A percentile compares a stretch with the other conserved stretches of the same genome.
Evolutionary conservation across 2,797 vertebrate genomes (phyloP).

Genomic region (Falco rusticolus): DNA sequence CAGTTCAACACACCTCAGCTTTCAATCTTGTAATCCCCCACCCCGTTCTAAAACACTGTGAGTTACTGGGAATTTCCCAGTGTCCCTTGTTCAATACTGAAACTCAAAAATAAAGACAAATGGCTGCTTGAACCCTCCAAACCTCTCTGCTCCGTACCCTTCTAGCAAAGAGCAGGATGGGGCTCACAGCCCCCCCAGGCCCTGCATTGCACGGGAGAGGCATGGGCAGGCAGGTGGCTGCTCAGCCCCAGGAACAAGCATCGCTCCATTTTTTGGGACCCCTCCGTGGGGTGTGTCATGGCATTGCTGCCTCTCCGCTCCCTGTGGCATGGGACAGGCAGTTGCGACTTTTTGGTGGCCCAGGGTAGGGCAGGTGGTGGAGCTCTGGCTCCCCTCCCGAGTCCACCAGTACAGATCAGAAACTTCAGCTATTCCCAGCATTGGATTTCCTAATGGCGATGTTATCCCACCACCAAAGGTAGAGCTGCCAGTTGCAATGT

Average conservation of each 20-base stretch:
- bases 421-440: neutral
- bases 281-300: fast-evolving
- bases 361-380: neutral
- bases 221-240: fast-evolving
- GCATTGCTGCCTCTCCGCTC: fast-evolving
- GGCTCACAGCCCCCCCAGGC: neutral
- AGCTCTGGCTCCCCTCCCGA: neutral
- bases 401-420: neutral
- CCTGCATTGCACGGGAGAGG: too few species aligned
- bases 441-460: neutral
- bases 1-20: fast-evolving
- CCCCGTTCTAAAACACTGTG: neutral
- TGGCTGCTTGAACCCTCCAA: too few species aligned
- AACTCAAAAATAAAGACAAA: neutral
- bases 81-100: fast-evolving
- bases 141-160: neutral
- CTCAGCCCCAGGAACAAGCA: neutral
- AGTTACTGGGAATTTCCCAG: neutral
- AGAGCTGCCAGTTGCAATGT: neutral
- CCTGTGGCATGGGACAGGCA: fast-evolving
- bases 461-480: neutral
- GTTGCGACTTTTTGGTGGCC: neutral
- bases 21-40: neutral
- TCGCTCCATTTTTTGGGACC: fast-evolving
- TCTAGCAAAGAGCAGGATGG: fast-evolving